These are phyloP conservation scores for Stegana nigrithorax DNA, from an alignment of 2,888 invertebrate genomes.

Conservation along the genomic window DNA sequence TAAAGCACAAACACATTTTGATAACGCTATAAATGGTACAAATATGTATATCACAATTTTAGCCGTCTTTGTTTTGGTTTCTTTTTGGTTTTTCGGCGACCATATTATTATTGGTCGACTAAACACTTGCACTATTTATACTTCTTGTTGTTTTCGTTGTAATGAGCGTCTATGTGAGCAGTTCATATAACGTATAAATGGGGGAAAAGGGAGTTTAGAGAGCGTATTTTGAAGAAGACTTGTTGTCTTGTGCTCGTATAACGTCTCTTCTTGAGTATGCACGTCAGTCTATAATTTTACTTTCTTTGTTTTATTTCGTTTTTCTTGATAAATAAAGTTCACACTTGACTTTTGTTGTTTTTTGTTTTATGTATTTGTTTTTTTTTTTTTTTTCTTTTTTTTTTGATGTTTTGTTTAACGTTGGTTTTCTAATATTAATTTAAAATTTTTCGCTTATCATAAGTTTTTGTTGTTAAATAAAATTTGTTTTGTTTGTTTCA, in stretches of 20 bases:
- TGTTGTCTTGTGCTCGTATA: background rate
- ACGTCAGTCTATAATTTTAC: constrained; percentile 28
- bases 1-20: constrained; percentile 4
- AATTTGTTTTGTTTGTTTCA: constrained; percentile 39
- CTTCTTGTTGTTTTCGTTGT: background rate
- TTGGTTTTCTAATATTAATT: constrained; percentile 32
- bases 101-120: too few relatives aligned
- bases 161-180: constrained; percentile 6
- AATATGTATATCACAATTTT: constrained; percentile 3
- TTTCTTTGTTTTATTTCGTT: constrained; percentile 26
- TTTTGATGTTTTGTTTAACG: constrained; percentile 24
- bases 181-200: background rate
- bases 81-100: background rate
- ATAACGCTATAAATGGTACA: too few relatives aligned
- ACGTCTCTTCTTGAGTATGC: background rate
- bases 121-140: constrained; percentile 4
- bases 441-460: constrained; percentile 7
- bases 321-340: constrained; percentile 51
- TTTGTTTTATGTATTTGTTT: constrained; percentile 49
- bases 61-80: background rate
- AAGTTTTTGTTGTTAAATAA: constrained; percentile 20
- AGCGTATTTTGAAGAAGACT: too few relatives aligned
- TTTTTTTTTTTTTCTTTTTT: constrained; percentile 35
- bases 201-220: background rate
- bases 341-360: constrained; percentile 42